Percentiles rank a stretch among this genome's conserved stretches.
phyloP scores from a whole-genome alignment of 2,113 vertebrate species.

The Furnarius figulus region DNA sequence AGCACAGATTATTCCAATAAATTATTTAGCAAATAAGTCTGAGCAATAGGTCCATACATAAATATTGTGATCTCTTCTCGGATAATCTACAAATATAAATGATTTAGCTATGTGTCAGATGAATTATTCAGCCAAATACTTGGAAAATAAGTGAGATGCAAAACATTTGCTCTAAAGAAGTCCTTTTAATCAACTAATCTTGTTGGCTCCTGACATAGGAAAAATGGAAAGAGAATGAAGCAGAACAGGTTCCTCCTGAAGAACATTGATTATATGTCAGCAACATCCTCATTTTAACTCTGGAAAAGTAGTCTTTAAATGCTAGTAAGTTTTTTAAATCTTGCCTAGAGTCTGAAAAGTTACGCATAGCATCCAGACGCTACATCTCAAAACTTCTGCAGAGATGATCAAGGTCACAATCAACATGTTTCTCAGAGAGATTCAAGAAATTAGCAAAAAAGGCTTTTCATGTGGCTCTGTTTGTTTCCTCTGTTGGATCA shows the following conservation, averaged over 20 bases:
- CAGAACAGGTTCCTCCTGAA: conserved; percentile 6
- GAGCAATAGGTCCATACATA: conserved; percentile 19
- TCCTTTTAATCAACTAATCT: conserved; percentile 22
- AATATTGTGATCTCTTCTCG: conserved; percentile 34
- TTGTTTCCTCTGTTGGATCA: background rate
- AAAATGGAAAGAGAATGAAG: conserved; percentile 8
- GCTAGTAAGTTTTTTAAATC: background rate
- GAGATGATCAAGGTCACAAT: background rate
- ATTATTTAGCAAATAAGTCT: conserved; percentile 30
- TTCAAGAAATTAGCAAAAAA: background rate
- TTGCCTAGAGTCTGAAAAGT: background rate
- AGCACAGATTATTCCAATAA: conserved; percentile 23
- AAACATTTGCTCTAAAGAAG: conserved; percentile 2
- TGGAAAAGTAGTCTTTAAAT: background rate
- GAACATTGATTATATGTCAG: conserved; percentile 12
- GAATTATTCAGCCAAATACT: conserved; percentile 28
- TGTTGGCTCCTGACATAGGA: background rate
- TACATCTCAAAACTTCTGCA: background rate
- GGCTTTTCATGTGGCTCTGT: background rate
- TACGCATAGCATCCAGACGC: background rate
- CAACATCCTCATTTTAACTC: conserved; percentile 23
- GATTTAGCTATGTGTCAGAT: conserved; percentile 23
- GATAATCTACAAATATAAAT: conserved; percentile 1
- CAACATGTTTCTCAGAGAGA: background rate
- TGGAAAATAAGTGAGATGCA: conserved; percentile 16